These are phyloP conservation scores for Dioctria rufipes DNA, from an alignment of 2,888 invertebrate genomes.

Conservation along the genomic window DNA sequence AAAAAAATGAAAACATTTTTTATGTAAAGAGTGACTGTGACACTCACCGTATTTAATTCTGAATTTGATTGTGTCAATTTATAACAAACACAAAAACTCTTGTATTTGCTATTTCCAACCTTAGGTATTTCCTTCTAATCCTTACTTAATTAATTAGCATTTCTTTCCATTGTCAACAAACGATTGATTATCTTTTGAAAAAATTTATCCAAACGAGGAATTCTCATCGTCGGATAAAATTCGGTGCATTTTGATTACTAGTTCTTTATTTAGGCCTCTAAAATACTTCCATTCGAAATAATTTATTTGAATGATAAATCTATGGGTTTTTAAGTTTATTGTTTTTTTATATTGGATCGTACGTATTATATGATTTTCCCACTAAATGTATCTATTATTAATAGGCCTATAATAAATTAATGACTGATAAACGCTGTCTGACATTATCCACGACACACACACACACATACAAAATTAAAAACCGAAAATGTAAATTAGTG, in stretches of 20 bases:
- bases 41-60: too few species aligned
- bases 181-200: not conserved
- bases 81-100: too few species aligned
- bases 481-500: too few species aligned
- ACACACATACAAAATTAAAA: too few species aligned
- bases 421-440: not conserved
- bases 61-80: too few species aligned
- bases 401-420: constrained; percentile 29
- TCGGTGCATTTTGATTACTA: constrained; percentile 34
- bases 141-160: constrained; percentile 33
- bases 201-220: not conserved
- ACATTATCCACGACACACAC: too few species aligned
- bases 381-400: constrained; percentile 16
- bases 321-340: constrained; percentile 16
- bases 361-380: constrained; percentile 28
- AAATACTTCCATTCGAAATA: constrained; percentile 10
- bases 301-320: constrained; percentile 24
- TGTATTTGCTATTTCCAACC: not conserved
- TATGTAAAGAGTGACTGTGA: too few species aligned
- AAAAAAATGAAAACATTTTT: too few species aligned
- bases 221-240: constrained; percentile 8
- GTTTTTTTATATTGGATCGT: constrained; percentile 20
- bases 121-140: constrained; percentile 24
- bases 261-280: constrained; percentile 23
- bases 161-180: not conserved